Conservation (phyloP, 2,113 vertebrate genomes). For the Elachura formosa region DNA sequence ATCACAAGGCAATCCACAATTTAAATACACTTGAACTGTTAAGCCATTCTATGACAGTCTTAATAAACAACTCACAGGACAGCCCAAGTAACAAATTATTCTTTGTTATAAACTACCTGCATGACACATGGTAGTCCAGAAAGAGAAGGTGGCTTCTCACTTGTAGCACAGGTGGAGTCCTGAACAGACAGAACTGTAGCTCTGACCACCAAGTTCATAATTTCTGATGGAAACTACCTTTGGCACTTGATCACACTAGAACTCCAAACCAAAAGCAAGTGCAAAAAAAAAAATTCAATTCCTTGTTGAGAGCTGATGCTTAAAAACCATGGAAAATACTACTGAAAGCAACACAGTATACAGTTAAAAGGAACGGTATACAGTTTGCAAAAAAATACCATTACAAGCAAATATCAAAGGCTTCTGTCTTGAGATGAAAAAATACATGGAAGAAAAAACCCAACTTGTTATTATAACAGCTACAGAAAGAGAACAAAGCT, state of each 20-base stretch:
- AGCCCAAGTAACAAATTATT: background rate
- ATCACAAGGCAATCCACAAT: background rate
- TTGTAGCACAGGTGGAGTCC: fast-evolving
- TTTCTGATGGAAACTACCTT: background rate
- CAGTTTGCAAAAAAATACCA: background rate
- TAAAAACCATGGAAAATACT: background rate
- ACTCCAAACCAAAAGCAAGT: background rate
- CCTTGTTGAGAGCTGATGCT: background rate
- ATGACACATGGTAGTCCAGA: background rate
- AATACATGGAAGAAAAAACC: fast-evolving
- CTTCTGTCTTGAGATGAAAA: background rate
- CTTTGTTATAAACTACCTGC: background rate
- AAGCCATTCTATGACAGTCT: background rate
- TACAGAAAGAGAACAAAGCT: background rate
- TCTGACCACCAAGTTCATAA: background rate
- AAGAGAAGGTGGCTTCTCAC: background rate
- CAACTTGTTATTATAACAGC: background rate
- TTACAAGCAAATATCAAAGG: background rate
- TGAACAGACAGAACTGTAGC: background rate
- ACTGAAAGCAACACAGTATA: background rate
- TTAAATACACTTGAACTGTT: background rate
- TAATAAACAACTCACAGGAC: background rate
- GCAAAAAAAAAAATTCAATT: background rate
- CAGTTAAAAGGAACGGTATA: background rate
- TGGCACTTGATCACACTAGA: background rate